Percentiles rank a stretch among this genome's conserved stretches.
Evolutionary conservation across 2,113 vertebrate genomes (phyloP).

Genomic region (Hippopotamus amphibius): DNA sequence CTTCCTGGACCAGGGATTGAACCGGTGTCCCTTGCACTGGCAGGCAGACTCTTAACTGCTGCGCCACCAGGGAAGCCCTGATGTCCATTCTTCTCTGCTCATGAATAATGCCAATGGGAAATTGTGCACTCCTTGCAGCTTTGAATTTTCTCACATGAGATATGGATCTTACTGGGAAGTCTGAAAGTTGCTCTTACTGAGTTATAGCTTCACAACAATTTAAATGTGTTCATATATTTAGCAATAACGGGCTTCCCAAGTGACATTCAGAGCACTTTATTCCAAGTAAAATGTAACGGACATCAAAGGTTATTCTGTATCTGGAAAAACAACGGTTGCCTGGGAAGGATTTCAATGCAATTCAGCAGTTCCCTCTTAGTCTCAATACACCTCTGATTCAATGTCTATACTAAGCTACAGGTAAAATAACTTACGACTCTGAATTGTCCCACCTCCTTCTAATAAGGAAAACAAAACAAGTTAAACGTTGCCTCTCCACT

Average conservation of each 20-base stretch:
- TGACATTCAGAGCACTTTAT: not conserved
- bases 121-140: not conserved
- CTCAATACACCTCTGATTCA: not conserved
- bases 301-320: conserved; percentile 14
- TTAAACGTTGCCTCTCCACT: not conserved
- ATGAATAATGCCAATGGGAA: not conserved
- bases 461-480: not conserved
- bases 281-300: not conserved
- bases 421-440: not conserved
- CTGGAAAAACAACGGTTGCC: not conserved
- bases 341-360: not conserved
- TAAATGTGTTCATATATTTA: not conserved
- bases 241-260: not conserved
- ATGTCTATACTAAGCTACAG: not conserved
- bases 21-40: too few relatives aligned
- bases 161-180: not conserved
- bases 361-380: not conserved
- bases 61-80: not conserved
- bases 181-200: not conserved
- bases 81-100: not conserved
- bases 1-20: too few relatives aligned
- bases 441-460: not conserved
- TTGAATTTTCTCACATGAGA: not conserved
- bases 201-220: not conserved
- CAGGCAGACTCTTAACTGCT: too few relatives aligned